These are phyloP conservation scores for Bombycilla garrulus DNA, from an alignment of 2,113 vertebrate species.

Conservation along the genomic window DNA sequence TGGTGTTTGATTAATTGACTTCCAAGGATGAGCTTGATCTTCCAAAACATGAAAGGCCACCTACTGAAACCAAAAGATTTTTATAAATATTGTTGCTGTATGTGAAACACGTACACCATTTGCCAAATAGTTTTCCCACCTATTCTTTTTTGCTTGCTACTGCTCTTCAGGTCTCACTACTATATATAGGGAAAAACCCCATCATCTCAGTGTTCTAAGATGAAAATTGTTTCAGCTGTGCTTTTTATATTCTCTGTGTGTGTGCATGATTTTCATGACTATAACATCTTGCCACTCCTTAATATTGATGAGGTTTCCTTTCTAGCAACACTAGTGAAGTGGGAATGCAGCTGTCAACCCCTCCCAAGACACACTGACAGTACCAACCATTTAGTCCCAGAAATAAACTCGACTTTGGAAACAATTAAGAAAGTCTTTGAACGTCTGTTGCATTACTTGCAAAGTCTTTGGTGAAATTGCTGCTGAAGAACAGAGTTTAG, in stretches of 20 bases:
- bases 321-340: neutral
- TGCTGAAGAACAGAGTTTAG: neutral
- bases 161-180: neutral
- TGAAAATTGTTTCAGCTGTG: neutral
- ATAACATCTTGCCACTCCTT: neutral
- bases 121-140: neutral
- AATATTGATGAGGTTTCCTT: neutral
- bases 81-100: neutral
- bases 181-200: rapidly evolving
- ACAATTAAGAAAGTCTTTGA: neutral
- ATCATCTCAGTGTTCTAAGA: neutral
- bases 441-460: neutral
- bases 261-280: neutral
- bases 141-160: neutral
- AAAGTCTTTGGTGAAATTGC: neutral
- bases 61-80: neutral
- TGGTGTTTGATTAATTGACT: neutral
- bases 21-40: neutral
- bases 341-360: neutral
- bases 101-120: neutral
- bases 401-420: neutral
- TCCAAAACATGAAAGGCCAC: neutral
- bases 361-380: neutral
- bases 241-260: neutral
- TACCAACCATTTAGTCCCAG: neutral